Evolutionary conservation across 2,888 invertebrate species (phyloP).

Genomic region (Byasa hedistus): DNA sequence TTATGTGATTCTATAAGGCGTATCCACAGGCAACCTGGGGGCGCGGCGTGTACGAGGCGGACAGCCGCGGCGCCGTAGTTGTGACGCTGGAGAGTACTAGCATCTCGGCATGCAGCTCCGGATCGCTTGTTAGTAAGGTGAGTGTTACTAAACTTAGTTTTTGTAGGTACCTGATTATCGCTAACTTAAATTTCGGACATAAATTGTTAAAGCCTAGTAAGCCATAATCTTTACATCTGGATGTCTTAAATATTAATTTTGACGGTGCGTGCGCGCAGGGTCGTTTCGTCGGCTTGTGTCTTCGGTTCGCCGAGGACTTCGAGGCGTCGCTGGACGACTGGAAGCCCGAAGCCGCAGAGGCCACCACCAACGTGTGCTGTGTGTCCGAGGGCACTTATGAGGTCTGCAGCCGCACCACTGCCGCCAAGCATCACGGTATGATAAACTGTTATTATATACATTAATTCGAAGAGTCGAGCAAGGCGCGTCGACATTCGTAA

Average conservation of each 20-base stretch:
- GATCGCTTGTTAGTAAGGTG: conserved; percentile 93
- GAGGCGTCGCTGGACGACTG: conserved; percentile 98
- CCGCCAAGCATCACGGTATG: conserved; percentile 88
- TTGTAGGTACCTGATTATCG: conserved; percentile 13
- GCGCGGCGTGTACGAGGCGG: conserved; percentile 82
- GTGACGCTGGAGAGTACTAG: conserved; percentile 98
- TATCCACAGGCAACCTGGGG: conserved; percentile 75
- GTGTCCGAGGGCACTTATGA: conserved; percentile 99
- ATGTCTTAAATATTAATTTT: too few species aligned
- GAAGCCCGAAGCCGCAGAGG: conserved; percentile 93
- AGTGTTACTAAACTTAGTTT: background rate
- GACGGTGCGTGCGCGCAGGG: conserved; percentile 67
- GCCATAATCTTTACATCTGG: too few species aligned
- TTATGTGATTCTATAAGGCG: too few species aligned
- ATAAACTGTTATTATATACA: too few species aligned
- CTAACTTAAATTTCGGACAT: background rate
- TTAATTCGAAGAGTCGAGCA: too few species aligned
- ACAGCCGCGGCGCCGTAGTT: conserved; percentile 94
- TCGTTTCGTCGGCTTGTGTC: conserved; percentile 92
- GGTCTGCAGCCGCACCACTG: conserved; percentile 95
- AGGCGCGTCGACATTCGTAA: too few species aligned
- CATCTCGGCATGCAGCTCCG: conserved; percentile 95
- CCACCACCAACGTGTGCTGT: conserved; percentile 94
- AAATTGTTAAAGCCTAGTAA: too few species aligned
- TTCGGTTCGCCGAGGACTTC: conserved; percentile 98